Evolutionary conservation across 2,113 vertebrate genomes (phyloP).

Genomic region (Silurus glanis): DNA sequence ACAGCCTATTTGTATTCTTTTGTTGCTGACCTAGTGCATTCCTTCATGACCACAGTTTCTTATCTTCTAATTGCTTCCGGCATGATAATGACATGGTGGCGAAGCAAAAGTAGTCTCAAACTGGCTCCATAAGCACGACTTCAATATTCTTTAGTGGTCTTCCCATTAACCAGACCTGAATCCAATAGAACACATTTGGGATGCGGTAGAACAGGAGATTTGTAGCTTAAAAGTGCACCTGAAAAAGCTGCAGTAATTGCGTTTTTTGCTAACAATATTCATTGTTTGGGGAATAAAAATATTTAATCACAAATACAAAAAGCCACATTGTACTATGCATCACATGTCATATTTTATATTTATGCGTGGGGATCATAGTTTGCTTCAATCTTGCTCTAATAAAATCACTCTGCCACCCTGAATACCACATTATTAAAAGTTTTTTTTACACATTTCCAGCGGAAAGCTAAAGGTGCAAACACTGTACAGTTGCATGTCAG

Average conservation of each 20-base stretch:
- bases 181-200: neutral
- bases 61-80: neutral
- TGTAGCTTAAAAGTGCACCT: neutral
- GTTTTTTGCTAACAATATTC: neutral
- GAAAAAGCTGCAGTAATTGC: neutral
- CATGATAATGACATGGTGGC: neutral
- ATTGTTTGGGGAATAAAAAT: neutral
- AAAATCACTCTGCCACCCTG: too few species aligned
- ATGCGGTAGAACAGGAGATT: neutral
- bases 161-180: neutral
- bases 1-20: neutral
- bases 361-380: too few species aligned
- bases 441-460: neutral
- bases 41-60: neutral
- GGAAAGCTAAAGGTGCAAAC: neutral
- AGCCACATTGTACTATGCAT: neutral
- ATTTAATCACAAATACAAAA: too few species aligned
- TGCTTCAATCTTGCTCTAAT: too few species aligned
- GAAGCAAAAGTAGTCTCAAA: neutral
- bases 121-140: neutral
- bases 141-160: neutral
- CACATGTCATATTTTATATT: too few species aligned
- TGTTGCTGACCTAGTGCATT: neutral
- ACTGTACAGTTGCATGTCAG: neutral
- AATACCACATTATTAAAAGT: neutral